phyloP scores from a whole-genome alignment of 2,888 invertebrate species.

The Dioctria rufipes region DNA sequence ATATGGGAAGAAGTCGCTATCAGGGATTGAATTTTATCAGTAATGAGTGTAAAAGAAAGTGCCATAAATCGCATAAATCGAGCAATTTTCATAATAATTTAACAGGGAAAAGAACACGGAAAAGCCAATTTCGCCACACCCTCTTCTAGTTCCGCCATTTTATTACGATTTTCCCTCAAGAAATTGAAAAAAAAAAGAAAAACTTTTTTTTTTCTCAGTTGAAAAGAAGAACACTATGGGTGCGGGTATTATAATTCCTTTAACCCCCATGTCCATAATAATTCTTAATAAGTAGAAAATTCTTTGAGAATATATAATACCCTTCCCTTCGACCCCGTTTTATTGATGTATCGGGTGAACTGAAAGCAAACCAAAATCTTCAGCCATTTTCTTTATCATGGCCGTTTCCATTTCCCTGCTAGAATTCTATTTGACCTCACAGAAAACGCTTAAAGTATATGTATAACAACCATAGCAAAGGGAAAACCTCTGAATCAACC shows the following conservation, averaged over 20 bases:
- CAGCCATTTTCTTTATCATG: slow-evolving; percentile 54
- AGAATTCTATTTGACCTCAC: slow-evolving; percentile 24
- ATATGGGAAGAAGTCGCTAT: slow-evolving; percentile 42
- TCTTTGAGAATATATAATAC: slow-evolving; percentile 12
- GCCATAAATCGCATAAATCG: slow-evolving; percentile 49
- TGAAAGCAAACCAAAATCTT: not conserved
- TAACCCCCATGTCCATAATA: slow-evolving; percentile 34
- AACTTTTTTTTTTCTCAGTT: not conserved
- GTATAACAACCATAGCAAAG: slow-evolving; percentile 28
- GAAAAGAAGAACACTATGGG: slow-evolving; percentile 20
- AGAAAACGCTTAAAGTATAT: slow-evolving; percentile 32
- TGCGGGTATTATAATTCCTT: slow-evolving; percentile 40
- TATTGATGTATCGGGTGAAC: not conserved
- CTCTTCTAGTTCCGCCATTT: slow-evolving; percentile 47
- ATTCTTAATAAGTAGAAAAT: slow-evolving; percentile 32
- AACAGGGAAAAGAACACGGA: slow-evolving; percentile 49
- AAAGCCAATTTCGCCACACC: slow-evolving; percentile 47
- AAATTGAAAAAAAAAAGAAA: not conserved
- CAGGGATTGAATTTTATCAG: slow-evolving; percentile 51
- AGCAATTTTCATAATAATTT: slow-evolving; percentile 49
- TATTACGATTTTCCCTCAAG: slow-evolving; percentile 42
- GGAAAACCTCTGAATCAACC: slow-evolving; percentile 35
- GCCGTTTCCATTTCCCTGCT: slow-evolving; percentile 43
- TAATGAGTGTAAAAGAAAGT: slow-evolving; percentile 19
- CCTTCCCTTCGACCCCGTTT: not conserved